Base-by-base conservation (phyloP, 1,140 invertebrate species). In the Drosophila sp. region DNA sequence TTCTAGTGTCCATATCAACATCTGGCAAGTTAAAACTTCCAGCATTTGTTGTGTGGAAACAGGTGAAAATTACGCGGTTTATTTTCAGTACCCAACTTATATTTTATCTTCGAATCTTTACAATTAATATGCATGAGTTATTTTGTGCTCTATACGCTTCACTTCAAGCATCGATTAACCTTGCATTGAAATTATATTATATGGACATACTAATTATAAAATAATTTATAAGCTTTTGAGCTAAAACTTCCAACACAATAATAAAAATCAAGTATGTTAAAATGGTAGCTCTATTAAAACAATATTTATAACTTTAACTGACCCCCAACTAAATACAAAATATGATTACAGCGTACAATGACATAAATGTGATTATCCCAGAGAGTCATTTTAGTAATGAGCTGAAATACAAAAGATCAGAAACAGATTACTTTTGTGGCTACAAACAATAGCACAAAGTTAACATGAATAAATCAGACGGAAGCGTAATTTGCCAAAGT, bases 161-260 rank as follows among this genome's bases (percentile, higher is more conserved):
- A 58, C 54, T 56, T 61, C 58, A 71, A 64, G 54, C 38, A 76
- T 63, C 64, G 43, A 25, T 58, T 64, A 61, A 79, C 58, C 76
- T 79, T 75, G 58, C 76, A 79, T 79, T 79, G 64, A 75, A 79
- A 79, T 43, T 43, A 41, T 64, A 71, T 79, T 79, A 79, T 71
- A 79, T 75, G 77, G 76, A 45, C 71, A 38, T 50, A 16, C 25
- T 53, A 79, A 79, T 79, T 79, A 79, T 75, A 50, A 50, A 74
- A 34, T 62, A 62, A 72, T 69, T 74, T 61, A 70, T 46, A 46
- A 34, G 41, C 32, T 43, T 38, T 36, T 9, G n/a, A 21, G 27
- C n/a, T 4, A 11, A 34, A 46, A 59, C 46, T 45, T 7, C 27
- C 9, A 18, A 43, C 18, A n/a, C 51, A 38, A 38, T 40, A 38